Evolutionary conservation across 1,140 invertebrate species (phyloP).

Genomic region (Chrysomallon squamiferum): DNA sequence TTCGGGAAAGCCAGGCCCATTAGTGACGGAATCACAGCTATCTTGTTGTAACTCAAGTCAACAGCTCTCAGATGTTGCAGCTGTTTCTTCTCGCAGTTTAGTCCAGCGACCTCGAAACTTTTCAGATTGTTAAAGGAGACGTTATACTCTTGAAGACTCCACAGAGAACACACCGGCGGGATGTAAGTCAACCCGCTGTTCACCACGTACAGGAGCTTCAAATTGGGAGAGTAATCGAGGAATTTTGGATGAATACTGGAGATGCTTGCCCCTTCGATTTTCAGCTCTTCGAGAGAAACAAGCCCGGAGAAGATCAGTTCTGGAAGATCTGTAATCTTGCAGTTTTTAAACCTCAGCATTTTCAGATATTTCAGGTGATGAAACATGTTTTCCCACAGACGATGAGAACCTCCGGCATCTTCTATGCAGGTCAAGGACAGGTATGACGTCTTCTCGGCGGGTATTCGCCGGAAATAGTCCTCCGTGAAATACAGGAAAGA

Average conservation of each 20-base stretch:
- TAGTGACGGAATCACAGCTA: constrained; percentile 14
- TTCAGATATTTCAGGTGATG: constrained; percentile 2
- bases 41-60: constrained; percentile 24
- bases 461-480: neutral
- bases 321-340: constrained; percentile 13
- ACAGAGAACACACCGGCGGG: constrained; percentile 13
- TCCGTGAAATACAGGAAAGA: neutral
- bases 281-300: constrained; percentile 12
- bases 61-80: constrained; percentile 12
- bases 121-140: constrained; percentile 20
- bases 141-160: constrained; percentile 15
- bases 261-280: constrained; percentile 19
- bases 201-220: constrained; percentile 15
- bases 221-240: constrained; percentile 7
- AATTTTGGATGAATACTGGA: constrained; percentile 13
- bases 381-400: constrained; percentile 14
- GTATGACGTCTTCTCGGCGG: neutral
- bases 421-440: neutral
- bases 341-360: constrained; percentile 10
- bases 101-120: constrained; percentile 10
- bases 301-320: constrained; percentile 22
- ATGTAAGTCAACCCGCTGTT: constrained; percentile 13
- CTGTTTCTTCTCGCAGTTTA: constrained; percentile 10
- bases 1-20: constrained; percentile 15
- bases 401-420: neutral